Conservation (phyloP, 30 jellyfish, hydroid and myxozoan genomes). For the Pelagia noctiluca region DNA sequence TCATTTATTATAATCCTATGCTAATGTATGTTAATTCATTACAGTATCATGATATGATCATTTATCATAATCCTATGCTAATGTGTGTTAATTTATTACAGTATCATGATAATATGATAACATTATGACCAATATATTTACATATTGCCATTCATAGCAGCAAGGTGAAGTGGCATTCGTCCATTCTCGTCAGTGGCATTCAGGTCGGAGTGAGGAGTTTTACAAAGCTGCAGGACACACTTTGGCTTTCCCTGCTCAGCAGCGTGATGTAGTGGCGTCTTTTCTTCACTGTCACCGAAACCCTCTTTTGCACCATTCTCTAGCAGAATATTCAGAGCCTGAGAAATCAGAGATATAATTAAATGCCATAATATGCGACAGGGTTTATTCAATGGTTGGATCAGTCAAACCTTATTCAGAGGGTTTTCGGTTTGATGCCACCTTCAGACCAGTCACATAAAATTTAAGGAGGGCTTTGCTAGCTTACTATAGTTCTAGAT, state of each 20-base stretch:
- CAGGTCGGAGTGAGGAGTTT: conserved; percentile 72
- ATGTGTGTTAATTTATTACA: no score
- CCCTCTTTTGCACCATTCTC: conserved; percentile 84
- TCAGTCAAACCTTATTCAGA: no score
- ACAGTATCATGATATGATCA: no score
- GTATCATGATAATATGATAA: no score
- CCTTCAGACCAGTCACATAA: no score
- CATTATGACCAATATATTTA: no score
- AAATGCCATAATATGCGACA: neutral
- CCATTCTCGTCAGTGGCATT: conserved; percentile 93
- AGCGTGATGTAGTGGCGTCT: conserved; percentile 91
- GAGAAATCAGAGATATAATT: neutral
- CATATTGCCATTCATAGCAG: conserved; percentile 90
- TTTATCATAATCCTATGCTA: no score
- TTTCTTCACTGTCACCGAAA: conserved; percentile 82
- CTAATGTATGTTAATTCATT: no score
- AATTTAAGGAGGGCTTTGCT: no score
- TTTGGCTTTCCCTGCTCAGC: conserved; percentile 84
- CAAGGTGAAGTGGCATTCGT: conserved; percentile 90
- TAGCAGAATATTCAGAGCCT: conserved; percentile 82
- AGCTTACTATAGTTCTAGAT: no score
- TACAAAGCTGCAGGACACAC: conserved; percentile 65
- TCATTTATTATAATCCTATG: no score
- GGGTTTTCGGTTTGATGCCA: no score
- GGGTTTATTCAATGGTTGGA: neutral